Base-by-base conservation (phyloP, 2,888 invertebrate species). In the Notodonta dromedarius region DNA sequence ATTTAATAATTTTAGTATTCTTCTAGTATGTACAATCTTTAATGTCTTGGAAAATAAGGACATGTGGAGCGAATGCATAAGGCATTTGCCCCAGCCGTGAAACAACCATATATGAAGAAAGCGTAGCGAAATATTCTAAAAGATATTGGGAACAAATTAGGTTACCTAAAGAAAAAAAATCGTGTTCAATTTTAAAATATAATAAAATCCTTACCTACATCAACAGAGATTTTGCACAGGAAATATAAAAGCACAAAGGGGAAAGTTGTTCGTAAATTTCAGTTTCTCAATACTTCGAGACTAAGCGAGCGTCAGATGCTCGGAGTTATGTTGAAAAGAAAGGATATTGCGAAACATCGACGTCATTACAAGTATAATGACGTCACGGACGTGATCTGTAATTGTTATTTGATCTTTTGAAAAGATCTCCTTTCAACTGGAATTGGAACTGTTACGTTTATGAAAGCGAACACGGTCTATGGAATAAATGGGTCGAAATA, bases 371-470 rank as follows among this genome's bases (percentile, higher is more conserved):
- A 32, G 32, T 52, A 52, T 52, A 52, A 52, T 54, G 54, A 54
- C 39, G 54, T 54, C 54, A 54, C 39, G n/a, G 54, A 39, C 32
- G 54, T 39, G 11, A 54, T 39, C 35, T 39, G 54, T 39, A 39
- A 54, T 54, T 39, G 54, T 54, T 54, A 54, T 54, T 54, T 39
- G 52, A 52, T 32, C 24, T 32, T 32, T 52, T 9, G 50, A 52
- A 52, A 24, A 32, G 32, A 1, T 35, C 13, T 5, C 32, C 52
- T 53, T 24, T 53, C 35, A 32, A 32, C 12, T 53, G 35, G 7
- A 35, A 24, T 24, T 24, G 8, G 35, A 24, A 32, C 5, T 14
- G 54, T 39, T 39, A n/a, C 54, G 35, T 51, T 51, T 24, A 52
- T 52, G 52, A 52, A 52, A 32, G 32, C 5, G 32, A 52, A 35